These are phyloP conservation scores for Cerceris rybyensis DNA, from an alignment of 2,888 invertebrate species.

Conservation along the genomic window DNA sequence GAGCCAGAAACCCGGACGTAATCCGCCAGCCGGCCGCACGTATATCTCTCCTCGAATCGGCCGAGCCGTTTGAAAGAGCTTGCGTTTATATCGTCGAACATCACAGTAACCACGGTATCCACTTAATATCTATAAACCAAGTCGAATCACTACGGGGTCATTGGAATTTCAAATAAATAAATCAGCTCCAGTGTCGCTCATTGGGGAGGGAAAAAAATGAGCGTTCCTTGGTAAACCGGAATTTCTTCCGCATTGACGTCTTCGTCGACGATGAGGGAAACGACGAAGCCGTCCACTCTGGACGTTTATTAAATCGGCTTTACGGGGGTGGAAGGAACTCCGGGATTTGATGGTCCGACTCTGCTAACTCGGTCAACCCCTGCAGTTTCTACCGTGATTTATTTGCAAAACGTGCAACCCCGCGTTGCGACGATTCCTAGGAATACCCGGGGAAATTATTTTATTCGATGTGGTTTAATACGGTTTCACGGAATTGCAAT, in stretches of 20 bases:
- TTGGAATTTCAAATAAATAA: constrained; percentile 37
- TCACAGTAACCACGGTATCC: constrained; percentile 17
- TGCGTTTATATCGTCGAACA: constrained; percentile 26
- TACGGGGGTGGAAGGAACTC: not conserved
- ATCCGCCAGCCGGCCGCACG: constrained; percentile 56
- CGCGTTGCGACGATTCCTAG: too few species aligned
- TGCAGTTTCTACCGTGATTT: too few species aligned
- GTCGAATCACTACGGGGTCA: constrained; percentile 16
- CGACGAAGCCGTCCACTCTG: not conserved
- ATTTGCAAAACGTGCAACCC: too few species aligned
- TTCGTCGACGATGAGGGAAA: too few species aligned
- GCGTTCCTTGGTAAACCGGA: not conserved
- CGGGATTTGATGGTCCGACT: too few species aligned
- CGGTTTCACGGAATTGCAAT: not conserved
- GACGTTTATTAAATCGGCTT: not conserved
- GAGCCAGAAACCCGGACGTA: constrained; percentile 29
- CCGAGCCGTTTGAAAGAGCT: constrained; percentile 57
- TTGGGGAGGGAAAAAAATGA: not conserved
- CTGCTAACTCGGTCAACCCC: too few species aligned
- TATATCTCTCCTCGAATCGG: constrained; percentile 45
- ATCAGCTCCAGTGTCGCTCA: not conserved
- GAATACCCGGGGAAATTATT: too few species aligned
- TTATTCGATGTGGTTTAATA: not conserved
- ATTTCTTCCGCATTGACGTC: too few species aligned
- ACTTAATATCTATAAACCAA: constrained; percentile 56